Percentiles rank a stretch among this genome's conserved stretches.
Evolutionary conservation across 1,140 invertebrate species (phyloP).

Genomic region (Tetragonula clypearis): DNA sequence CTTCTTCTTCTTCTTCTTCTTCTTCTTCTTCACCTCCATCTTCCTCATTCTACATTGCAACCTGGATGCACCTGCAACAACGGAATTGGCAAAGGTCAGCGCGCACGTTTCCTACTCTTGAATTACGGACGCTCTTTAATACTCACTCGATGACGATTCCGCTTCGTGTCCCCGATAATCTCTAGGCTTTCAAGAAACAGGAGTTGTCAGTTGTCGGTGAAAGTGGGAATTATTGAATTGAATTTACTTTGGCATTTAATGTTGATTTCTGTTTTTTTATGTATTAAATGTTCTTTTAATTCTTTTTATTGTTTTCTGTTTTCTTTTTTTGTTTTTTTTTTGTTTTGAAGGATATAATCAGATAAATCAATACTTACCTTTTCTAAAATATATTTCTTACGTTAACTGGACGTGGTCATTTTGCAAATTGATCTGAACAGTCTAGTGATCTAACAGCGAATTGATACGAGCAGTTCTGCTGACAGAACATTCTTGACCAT

Average conservation of each 20-base stretch:
- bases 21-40: slow-evolving; percentile 21
- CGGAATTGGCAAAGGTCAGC: slow-evolving; percentile 68
- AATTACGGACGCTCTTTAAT: not conserved
- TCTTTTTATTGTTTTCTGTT: not conserved
- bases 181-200: no score
- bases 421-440: not conserved
- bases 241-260: not conserved
- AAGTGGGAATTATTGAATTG: not conserved
- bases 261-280: not conserved
- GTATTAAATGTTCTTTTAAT: not conserved
- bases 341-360: not conserved
- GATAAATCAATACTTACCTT: not conserved
- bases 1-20: not conserved
- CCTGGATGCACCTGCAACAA: slow-evolving; percentile 71
- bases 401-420: not conserved
- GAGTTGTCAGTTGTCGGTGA: not conserved
- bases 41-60: slow-evolving; percentile 30
- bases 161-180: not conserved
- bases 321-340: not conserved
- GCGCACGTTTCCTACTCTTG: slow-evolving; percentile 13
- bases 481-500: slow-evolving; percentile 40
- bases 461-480: not conserved
- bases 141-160: slow-evolving; percentile 52
- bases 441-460: not conserved
- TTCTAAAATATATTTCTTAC: not conserved